Base-by-base conservation (phyloP, 2,113 vertebrate genomes). In the Calidris pugnax region DNA sequence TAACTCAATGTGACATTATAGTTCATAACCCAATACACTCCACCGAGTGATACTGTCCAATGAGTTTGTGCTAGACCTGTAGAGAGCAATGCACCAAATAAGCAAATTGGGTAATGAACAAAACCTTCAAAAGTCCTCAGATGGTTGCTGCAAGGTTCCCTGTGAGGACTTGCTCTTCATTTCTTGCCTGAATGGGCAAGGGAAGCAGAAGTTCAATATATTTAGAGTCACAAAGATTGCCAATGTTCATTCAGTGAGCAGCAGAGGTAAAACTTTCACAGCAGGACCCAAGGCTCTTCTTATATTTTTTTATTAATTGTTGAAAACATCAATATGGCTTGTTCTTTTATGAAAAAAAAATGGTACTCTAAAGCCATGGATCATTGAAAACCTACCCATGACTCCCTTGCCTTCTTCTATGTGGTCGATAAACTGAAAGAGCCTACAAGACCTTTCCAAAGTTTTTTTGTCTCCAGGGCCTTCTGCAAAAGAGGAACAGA, bases 1-100 rank as follows among this genome's bases (percentile, higher is more conserved):
- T 97, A 97, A 97, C 59, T 88, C 68, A 91, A 51, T 74, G 62
- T 97, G 96, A 96, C 95, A 93, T 64, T 91, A 48, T 23, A 76
- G 89, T 86, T 95, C 93, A 95, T 85, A 95, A 94, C 66, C 76
- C 73, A 95, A 80, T 71, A 72, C 76, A 87, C 41, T 79, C 33
- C 45, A 71, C 35, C 66, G 85, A 87, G 13, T 71, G 89, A 91
- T 59, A 67, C 17, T 79, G 59, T 41, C 75, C 63, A 67, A 59
- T 73, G 39, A 60, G 37, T 56, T 93, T 93, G 53, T 81, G 86
- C 57, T 62, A 39, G 69, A 87, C 37, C 55, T 85, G 12, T 56
- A 64, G 72, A 86, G 53, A 96, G 57, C 30, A 62, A 19, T 37
- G 45, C n/a, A 88, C 20, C 21, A 85, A 81, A 83, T 51, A 89